These are phyloP conservation scores for Chelon auratus DNA, from an alignment of 2,797 vertebrate species.

Conservation along the genomic window DNA sequence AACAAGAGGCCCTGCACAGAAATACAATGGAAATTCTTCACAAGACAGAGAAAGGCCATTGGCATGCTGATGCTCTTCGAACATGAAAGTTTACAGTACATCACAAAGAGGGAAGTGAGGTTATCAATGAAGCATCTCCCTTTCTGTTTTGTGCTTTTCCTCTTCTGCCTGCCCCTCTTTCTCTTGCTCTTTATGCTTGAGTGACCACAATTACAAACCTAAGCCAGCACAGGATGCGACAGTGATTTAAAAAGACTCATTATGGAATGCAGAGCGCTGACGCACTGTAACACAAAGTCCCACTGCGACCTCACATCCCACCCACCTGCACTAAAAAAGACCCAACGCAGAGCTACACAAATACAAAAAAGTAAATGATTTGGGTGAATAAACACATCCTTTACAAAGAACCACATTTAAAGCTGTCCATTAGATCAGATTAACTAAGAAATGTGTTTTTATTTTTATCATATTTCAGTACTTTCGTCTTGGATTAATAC, in stretches of 20 bases:
- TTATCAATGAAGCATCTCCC: slow-evolving; percentile 67
- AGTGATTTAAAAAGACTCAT: slow-evolving; percentile 81
- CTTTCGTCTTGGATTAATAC: slow-evolving; percentile 14
- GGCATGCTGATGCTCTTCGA: slow-evolving; percentile 35
- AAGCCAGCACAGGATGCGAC: slow-evolving; percentile 81
- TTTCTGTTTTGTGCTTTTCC: slow-evolving; percentile 30
- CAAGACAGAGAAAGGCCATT: slow-evolving; percentile 43
- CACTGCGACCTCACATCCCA: slow-evolving; percentile 50
- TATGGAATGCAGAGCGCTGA: slow-evolving; percentile 73
- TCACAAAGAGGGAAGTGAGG: slow-evolving; percentile 54
- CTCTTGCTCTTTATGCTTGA: slow-evolving; percentile 73
- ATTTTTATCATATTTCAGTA: not conserved
- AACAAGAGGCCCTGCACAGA: not conserved
- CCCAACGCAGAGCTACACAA: slow-evolving; percentile 9
- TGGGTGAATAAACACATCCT: not conserved
- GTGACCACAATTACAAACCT: slow-evolving; percentile 80
- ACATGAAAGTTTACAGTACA: slow-evolving; percentile 58
- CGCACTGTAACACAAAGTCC: slow-evolving; percentile 65
- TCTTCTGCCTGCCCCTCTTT: slow-evolving; percentile 29
- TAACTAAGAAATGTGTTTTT: slow-evolving; percentile 12
- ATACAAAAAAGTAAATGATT: slow-evolving; percentile 20
- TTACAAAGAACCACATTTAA: not conserved
- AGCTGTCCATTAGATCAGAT: not conserved
- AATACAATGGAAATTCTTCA: slow-evolving; percentile 1
- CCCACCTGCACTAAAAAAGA: slow-evolving; percentile 28